Evolutionary conservation across 1,140 invertebrate species (phyloP).

Genomic region (Eupristina koningsbergeri): DNA sequence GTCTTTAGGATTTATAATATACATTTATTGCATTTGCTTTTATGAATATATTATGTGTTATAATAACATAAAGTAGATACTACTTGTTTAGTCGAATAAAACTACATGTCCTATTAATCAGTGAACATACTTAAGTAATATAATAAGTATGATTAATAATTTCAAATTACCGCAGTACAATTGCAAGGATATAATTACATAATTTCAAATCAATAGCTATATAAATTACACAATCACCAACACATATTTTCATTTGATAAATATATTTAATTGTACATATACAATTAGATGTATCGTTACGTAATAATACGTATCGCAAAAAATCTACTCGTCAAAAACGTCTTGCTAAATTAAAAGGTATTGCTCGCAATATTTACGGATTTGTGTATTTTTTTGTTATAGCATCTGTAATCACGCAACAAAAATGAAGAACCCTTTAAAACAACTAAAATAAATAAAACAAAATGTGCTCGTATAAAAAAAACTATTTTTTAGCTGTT

Average conservation of each 20-base stretch:
- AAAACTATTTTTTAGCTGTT: background rate
- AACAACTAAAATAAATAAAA: background rate
- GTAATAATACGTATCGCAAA: background rate
- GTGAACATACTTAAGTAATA: no score
- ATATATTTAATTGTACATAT: no score
- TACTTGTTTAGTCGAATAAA: no score
- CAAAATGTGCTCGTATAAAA: background rate
- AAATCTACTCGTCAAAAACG: background rate
- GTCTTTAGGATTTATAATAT: no score
- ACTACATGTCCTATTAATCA: background rate
- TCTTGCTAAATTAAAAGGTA: background rate
- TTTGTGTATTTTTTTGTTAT: background rate
- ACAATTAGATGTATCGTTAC: no score
- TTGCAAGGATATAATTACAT: no score
- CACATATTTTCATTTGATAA: background rate
- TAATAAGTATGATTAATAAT: no score
- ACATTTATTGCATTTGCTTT: no score
- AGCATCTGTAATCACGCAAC: background rate
- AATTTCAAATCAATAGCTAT: background rate
- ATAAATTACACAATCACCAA: conserved; percentile 4
- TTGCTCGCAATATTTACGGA: background rate
- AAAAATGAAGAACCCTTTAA: background rate
- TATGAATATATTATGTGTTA: no score
- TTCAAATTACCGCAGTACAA: no score
- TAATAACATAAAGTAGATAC: no score